These are phyloP conservation scores for Bombus fervidus DNA, from an alignment of 1,140 invertebrate genomes.

Conservation along the genomic window DNA sequence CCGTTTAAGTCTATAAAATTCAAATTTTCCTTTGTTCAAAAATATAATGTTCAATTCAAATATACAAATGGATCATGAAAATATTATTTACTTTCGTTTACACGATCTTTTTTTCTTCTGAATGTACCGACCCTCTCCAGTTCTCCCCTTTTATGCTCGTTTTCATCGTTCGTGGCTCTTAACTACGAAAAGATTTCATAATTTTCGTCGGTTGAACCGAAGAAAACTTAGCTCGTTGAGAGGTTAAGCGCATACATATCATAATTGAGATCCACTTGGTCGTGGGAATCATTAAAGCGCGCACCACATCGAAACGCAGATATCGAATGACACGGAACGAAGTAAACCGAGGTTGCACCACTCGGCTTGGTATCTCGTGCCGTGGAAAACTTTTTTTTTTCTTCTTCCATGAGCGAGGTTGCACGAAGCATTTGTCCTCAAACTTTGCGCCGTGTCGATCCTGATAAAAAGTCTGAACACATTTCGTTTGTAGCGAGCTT, in stretches of 20 bases:
- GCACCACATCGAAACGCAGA: not conserved
- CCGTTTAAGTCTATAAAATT: too few relatives aligned
- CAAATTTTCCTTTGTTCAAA: too few relatives aligned
- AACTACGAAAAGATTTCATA: not conserved
- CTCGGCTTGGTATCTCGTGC: constrained; percentile 6
- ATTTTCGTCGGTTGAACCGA: not conserved
- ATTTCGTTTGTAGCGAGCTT: constrained; percentile 9
- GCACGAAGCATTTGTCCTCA: constrained; percentile 49
- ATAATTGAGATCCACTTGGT: not conserved
- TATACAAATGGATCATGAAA: too few relatives aligned
- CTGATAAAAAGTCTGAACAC: constrained; percentile 46
- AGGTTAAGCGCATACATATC: not conserved
- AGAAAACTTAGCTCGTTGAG: not conserved
- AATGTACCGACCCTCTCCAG: too few relatives aligned
- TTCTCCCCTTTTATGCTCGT: too few relatives aligned
- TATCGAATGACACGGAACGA: constrained; percentile 38
- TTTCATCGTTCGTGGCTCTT: not conserved
- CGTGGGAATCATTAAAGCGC: constrained; percentile 2
- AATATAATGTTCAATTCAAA: too few relatives aligned
- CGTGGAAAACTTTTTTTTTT: constrained; percentile 4
- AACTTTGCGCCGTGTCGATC: constrained; percentile 48
- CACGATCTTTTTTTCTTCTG: too few relatives aligned
- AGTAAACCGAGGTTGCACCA: not conserved
- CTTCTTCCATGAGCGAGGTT: constrained; percentile 25
- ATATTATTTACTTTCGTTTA: too few relatives aligned